Base-by-base conservation (phyloP, 2,797 vertebrate species). In the Alca torda region DNA sequence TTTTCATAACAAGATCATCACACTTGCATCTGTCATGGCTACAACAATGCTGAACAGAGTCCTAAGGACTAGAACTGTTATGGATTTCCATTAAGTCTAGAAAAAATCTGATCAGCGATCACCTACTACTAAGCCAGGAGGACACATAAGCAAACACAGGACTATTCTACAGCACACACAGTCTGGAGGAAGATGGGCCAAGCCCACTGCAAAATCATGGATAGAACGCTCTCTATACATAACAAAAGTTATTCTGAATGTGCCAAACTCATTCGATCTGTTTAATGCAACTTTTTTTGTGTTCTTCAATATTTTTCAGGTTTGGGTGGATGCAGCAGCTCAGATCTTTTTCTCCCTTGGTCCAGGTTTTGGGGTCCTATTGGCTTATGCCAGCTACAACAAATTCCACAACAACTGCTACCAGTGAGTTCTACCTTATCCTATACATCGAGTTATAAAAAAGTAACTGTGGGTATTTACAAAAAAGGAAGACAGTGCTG, bases 401-500 rank as follows among this genome's bases (percentile, higher is more conserved):
- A 99, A 99, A 20, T 99, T 99, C 98, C 98, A 99, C 97, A 99
- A 99, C 98, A 99, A 99, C 98, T 99, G 99, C 96, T 99, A 99
- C 97, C 99, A 99, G 99, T 99, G 97, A 99, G 98, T 98, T 82
- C 87, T 90, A 33, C 43, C 75, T 92, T 82, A 64, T 63, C 90
- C 61, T 72, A 51, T 8, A 43, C 21, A 6, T 1, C 0, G 1
- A 89, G n/a, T 54, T 69, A 16, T 23, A 48, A 1, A 31, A 43
- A 77, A 73, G 2, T 30, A 73, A 60, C 25, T 13, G 33, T 54
- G 39, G 35, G 2, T 69, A 83, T 39, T 63, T 35, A 56, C 4
- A 8, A 17, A 78, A 85, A 48, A 77, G 39, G 87, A 90, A 39
- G 7, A 20, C 2, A 4, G 13, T 39, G 13, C 9, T 81, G 69